Base-by-base conservation (phyloP, 2,113 vertebrate species). In the Uropsilus gracilis region DNA sequence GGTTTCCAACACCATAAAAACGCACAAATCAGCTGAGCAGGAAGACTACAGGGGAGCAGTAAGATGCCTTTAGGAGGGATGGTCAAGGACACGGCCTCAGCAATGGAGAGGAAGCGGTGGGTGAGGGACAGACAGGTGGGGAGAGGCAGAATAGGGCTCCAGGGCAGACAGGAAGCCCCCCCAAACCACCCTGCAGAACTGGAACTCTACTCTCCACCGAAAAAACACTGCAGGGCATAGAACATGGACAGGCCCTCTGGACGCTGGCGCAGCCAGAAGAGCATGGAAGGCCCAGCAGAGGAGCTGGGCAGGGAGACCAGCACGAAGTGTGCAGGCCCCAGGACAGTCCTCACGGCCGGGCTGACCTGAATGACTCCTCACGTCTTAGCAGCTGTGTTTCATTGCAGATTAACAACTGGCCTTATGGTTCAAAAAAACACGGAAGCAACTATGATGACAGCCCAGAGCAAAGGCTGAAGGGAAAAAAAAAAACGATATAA, bases 321-420 rank as follows among this genome's bases (percentile, higher is more conserved):
- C 14, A 3, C 9, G 30, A 37, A 18, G 59, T 66, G 0, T 0
- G 48, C 77, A 76, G 28, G 22, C 12, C 13, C 55, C 48, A 26
- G 16, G 48, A 8, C 18, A 61, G 73, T 18, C 13, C 66, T 34
- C 24, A 8, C 2, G n/a, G 81, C 50, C 17, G 24, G 44, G 75
- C 73, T 34, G 50, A 80, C 44, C 30, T 6, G 2, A 81, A 30
- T 75, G 69, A 72, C 26, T 63, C 22, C 42, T 59, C 14, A 83
- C 0, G 18, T 37, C 59, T 81, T n/a, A 30, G 46, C 53, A 76
- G 34, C 32, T 17, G 50, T 50, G 92, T 80, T 71, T 91, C 59
- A 76, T 81, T 46, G 30, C 17, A 89, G 84, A 84, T 86, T 59
- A 95, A 90, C 66, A 68, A 53, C 17, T 69, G 63, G 34, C 66